Evolutionary conservation across 1,140 invertebrate species (phyloP), one percentile per base, ranked within the genome.

Genomic region (Saxidomus purpurata): DNA sequence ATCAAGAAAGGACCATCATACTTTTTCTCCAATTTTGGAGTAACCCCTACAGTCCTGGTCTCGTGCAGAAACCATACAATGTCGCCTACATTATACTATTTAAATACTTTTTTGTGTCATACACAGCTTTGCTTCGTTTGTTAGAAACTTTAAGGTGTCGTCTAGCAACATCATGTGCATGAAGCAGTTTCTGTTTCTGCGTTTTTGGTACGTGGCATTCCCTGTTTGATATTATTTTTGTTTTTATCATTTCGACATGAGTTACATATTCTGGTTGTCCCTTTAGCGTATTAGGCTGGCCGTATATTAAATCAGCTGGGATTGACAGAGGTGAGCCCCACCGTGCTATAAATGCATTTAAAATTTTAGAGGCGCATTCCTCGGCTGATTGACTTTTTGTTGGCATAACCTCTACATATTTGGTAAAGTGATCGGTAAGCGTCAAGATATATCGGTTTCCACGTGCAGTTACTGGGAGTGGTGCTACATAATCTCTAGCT

Each of bases 261-360:
- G n/a, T n/a, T n/a, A n/a, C n/a, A n/a, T n/a, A n/a, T 52, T 36
- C 67, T 13, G 15, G 9, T 4, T 34, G 34, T 17, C 9, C 40
- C 0, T 52, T 25, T 25, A 22, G 40, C 52, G 13, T 34, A 19
- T 40, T 47, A 6, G 38, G 43, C 22, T 22, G 19, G 0, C 59
- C 84, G 71, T 90, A 90, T 0, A 67, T 59, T 0, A 90, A 6
- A 28, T 90, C 85, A 17, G 86, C 28, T 34, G 89, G 84, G 25
- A n/a, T n/a, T 96, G 87, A 95, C 94, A 86, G 96, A 95, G 1
- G 94, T 88, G n/a, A 95, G 91, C 2, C 96, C 81, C 25, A 93
- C 77, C 52, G 28, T 38, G n/a, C 92, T 36, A 96, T 80, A 31
- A 94, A 90, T 22, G 95, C 84, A 34, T 95, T 82, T 3, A 95